Evolutionary conservation across 2,797 vertebrate species (phyloP), one percentile per base, ranked within the genome.

Genomic region (Esox masquinongy): DNA sequence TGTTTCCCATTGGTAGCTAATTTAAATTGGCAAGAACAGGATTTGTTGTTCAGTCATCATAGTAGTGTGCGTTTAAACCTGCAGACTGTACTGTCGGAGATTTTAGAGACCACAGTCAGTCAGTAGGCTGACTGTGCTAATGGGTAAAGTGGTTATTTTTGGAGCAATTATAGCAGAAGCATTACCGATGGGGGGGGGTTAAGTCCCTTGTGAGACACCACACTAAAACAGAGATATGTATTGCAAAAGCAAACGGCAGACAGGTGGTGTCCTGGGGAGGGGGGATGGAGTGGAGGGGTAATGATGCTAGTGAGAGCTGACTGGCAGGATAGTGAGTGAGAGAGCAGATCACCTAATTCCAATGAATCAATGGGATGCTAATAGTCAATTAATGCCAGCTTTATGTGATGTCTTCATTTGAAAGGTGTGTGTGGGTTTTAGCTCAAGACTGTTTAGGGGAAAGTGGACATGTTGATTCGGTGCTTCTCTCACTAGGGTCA

Each of bases 221-320:
- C 43, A 5, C 2, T 39, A 68, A n/a, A 56, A 56, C 34, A 47
- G 67, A 47, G 67, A 19, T 43, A 26, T 71, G 47, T 71, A 16
- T 43, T 43, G 31, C 22, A 43, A 11, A 43, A 43, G 43, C 6
- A 11, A 43, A 43, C 43, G 43, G 1, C 5, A 7, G 43, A 43
- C 43, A 43, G 5, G 31, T 29, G 36, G 87, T 85, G 34, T 59
- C 56, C 4, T 22, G 56, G 56, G 5, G n/a, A 15, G 22, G 90
- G 89, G 91, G 91, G 90, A 77, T 86, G 82, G 84, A 85, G 76
- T 81, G 7, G 19, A 76, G 86, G 92, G 91, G 91, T 90, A 87
- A 81, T 85, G 80, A 82, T 82, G 82, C 50, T 15, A 24, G 50
- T 14, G 26, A 34, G 26, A 1, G 19, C 16, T 53, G 22, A 51